Evolutionary conservation across 1,140 invertebrate species (phyloP).

Genomic region (Tetranychus cinnabarinus): DNA sequence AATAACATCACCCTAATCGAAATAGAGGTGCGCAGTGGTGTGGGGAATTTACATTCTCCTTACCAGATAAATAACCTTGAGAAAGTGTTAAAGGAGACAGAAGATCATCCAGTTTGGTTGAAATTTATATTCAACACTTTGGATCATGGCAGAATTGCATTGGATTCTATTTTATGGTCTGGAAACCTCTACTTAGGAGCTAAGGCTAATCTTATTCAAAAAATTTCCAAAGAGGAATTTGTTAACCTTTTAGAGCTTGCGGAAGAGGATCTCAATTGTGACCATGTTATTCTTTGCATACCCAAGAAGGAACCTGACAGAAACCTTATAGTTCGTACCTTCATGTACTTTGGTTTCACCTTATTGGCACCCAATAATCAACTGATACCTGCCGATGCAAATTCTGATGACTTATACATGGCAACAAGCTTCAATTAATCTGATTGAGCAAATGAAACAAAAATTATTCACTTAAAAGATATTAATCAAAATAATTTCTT

Average conservation of each 20-base stretch:
- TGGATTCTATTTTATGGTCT: constrained; percentile 24
- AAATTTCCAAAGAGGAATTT: constrained; percentile 77
- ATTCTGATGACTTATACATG: constrained; percentile 39
- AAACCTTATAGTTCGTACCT: constrained; percentile 60
- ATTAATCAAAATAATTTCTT: too few relatives aligned
- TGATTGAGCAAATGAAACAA: too few relatives aligned
- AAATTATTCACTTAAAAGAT: too few relatives aligned
- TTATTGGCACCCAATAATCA: constrained; percentile 52
- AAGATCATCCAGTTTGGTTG: too few relatives aligned
- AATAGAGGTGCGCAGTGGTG: too few relatives aligned
- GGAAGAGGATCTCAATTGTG: constrained; percentile 66
- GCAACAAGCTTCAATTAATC: constrained; percentile 16
- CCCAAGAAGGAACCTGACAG: constrained; percentile 57
- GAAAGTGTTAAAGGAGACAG: constrained; percentile 24
- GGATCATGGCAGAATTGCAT: constrained; percentile 53
- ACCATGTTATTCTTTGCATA: constrained; percentile 52
- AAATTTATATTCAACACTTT: too few relatives aligned
- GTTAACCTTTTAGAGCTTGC: constrained; percentile 79
- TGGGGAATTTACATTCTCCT: too few relatives aligned
- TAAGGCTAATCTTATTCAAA: constrained; percentile 50
- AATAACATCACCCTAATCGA: constrained; percentile 28
- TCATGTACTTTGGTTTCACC: constrained; percentile 87
- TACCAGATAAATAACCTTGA: constrained; percentile 28
- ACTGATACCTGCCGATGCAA: constrained; percentile 34
- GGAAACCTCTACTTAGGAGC: constrained; percentile 61